Base-by-base conservation (phyloP, 1,140 invertebrate species). In the Drosophila guanche region DNA sequence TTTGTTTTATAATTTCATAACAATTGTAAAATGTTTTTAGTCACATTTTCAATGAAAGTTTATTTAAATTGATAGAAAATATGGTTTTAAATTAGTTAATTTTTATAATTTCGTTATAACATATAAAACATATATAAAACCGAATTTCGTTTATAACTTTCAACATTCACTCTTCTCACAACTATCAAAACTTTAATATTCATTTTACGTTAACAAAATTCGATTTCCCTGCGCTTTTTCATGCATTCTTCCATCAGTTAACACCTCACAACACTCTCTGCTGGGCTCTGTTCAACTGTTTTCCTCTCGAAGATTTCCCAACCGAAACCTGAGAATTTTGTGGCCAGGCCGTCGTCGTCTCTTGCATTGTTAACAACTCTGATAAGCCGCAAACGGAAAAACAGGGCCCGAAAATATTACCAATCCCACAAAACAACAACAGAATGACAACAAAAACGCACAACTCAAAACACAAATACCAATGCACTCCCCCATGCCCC, bases 351-450 rank as follows among this genome's bases (percentile, higher is more conserved):
- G n/a, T n/a, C 52, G 16, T 2, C 29, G 29, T 33, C 59, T 46
- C 59, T 42, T 7, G 52, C 63, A 61, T 73, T 85, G 75, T 86
- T 81, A 81, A 57, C 73, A 76, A 76, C 62, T 46, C 33, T 81
- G 77, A 85, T 86, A 85, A 85, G 77, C 80, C 73, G 47, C 75
- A 45, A 85, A 85, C 33, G 33, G 45, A 55, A 37, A 27, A 80
- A 73, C 63, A 1, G 76, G 68, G 68, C 73, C 73, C 48, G 73
- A 83, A 79, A 78, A 12, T 37, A 37, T 4, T 12, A 37, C 48
- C 25, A 45, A 46, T 59, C 29, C 50, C n/a, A 60, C 27, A 52
- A 41, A 81, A 42, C 59, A 58, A 70, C 79, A 51, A 57, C 48
- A 53, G 20, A 43, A 50, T 51, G 54, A 16, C 50, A 51, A 57